Base-by-base conservation (phyloP, 2,797 vertebrate species). In the Pangasius larnaudii region DNA sequence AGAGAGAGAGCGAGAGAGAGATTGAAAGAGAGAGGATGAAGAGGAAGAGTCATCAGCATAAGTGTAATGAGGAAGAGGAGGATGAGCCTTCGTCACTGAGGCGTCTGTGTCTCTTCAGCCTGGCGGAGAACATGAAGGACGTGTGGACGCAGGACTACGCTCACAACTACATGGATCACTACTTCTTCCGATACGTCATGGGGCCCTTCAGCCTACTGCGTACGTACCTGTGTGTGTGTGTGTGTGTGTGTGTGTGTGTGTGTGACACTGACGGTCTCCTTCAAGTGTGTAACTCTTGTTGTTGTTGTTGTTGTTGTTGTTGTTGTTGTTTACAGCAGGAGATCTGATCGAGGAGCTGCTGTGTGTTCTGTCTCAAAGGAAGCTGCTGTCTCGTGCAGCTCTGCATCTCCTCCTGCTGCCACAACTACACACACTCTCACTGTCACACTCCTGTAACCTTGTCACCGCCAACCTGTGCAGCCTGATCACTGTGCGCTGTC, bases 361-460 rank as follows among this genome's bases (percentile, higher is more conserved):
- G 6, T 27, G 2, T 86, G 65, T 97, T 33, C 91, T 98, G 90
- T 95, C 94, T 0, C 87, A 89, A 16, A 94, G 92, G 67, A 95
- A 94, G 85, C 93, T 96, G 86, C 80, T 98, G 92, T 95, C 95
- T 0, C 94, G 96, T 0, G 94, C 96, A 0, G 94, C 95, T 0
- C 96, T 98, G 1, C 97, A 97, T 86, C 95, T 98, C 49, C 94
- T 98, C 51, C 93, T 98, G 87, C 93, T 97, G 81, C 97, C 97
- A 0, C 97, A 97, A 84, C 95, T 97, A 88, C 95, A 87, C 9
- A 84, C 89, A 81, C 94, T 98, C 72, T 96, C 95, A 56, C 95
- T 98, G 81, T 79, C 84, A 0, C 19, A 24, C 27, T 97, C 96
- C 89, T 92, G 95, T 0, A 39, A 92, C 65, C 94, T 98, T 16